Evolutionary conservation across 2,113 vertebrate genomes (phyloP), one percentile per base, ranked within the genome.

Genomic region (Osmerus mordax): DNA sequence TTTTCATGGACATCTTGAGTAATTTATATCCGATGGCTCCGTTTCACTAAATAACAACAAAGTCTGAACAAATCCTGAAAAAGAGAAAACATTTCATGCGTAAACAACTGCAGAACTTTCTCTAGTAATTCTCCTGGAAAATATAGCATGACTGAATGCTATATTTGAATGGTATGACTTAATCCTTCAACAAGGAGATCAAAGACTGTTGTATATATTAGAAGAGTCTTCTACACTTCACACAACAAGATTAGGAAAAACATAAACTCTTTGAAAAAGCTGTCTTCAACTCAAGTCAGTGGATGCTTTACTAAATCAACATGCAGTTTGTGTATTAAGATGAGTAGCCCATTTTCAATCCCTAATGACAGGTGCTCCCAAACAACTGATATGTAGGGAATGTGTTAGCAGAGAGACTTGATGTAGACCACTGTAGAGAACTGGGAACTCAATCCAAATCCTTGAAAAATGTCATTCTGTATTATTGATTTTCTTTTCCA

Each of bases 321-420:
- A 56, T 56, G 52, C 75, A 79, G 73, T 78, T 23, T 25, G 19
- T 23, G 62, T 47, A 52, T 53, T 69, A 6, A 36, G 32, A 36
- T 1, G 3, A 36, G 6, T 36, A 36, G 32, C 25, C 25, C 32
- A 36, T 36, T 4, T 36, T 36, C 7, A 36, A 36, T 36, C 32
- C 32, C 32, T 28, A 36, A 36, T 36, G 32, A 36, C 32, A 36
- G 32, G 4, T 36, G 32, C 32, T 36, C 32, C 32, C 4, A 36
- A 82, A 74, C 80, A 81, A 85, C 71, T 79, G 76, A 75, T 19
- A 76, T 80, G 78, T 76, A 67, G 68, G 73, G 82, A 83, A 78
- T 76, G 76, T 79, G 81, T 63, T 80, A 84, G 80, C 78, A 80
- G 74, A 81, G 63, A 28, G 25, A 28, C 25, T 28, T 28, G 25